Evolutionary conservation across 2,888 invertebrate genomes (phyloP), one percentile per base, ranked within the genome.

Genomic region (Drosophila histrio): DNA sequence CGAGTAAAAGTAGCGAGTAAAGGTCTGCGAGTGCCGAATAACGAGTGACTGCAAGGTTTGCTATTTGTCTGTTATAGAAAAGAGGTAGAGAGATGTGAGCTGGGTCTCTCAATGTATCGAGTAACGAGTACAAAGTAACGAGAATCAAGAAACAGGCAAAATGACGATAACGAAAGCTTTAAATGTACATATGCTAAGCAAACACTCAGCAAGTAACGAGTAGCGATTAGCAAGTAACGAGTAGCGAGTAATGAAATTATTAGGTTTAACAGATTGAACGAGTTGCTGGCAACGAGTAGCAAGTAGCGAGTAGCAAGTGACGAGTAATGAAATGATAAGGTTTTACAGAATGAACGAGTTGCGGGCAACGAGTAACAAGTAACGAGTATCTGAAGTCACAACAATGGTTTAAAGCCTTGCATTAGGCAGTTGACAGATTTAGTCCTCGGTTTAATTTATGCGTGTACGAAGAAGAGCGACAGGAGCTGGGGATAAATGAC

Each of bases 361-460:
- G 5, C 43, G 13, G 28, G 43, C 13, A 28, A 19, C 15, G n/a
- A 60, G 17, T 2, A 24, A 5, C n/a, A 19, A 11, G 13, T 19
- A 44, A 0, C n/a, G 13, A 41, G 41, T 22, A 22, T 7, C 3
- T 11, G 9, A 15, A 43, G 15, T 7, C 2, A 9, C 15, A 15
- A 28, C 28, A 3, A 19, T 28, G 5, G 28, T 3, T 28, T 28
- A 19, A 13, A n/a, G n/a, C 34, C 11, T 19, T 6, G 9, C 6
- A n/a, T 21, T n/a, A 19, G 19, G 38, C 36, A 17, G 38, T 8
- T 66, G 36, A 54, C 38, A 44, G 38, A 43, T 50, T 41, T n/a
- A 8, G 13, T 15, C 38, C 22, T 53, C 19, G 9, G 21, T 11
- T 21, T 63, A 46, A 68, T 38, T 62, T 58, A 54, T 69, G 70